Base-by-base conservation (phyloP, 2,888 invertebrate genomes). In the Ametastegia equiseti region DNA sequence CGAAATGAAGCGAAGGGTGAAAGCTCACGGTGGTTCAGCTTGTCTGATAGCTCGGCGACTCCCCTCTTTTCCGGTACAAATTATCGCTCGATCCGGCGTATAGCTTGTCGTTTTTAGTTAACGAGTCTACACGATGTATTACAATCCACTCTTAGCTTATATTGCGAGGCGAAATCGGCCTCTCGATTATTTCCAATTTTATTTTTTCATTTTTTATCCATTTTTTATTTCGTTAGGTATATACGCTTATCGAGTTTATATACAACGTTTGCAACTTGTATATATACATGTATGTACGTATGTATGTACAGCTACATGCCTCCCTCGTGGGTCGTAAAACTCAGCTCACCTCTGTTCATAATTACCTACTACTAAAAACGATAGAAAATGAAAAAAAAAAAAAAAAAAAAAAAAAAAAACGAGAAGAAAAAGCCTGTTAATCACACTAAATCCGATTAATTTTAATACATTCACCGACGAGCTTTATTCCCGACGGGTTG, bases 31-130 rank as follows among this genome's bases (percentile, higher is more conserved):
- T 30, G 60, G 30, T 60, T 60, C 30, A 30, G 60, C 60, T 60
- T 60, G 60, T 60, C 60, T 60, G 60, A 60, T 60, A 30, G 36
- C 65, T 39, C 4, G 36, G 65, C 36, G n/a, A 36, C 65, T 39
- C 65, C 36, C 36, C 65, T 67, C 65, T 67, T 67, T n/a, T 67
- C 65, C 65, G 36, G n/a, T 67, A 67, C 39, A 67, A 67, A 67
- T 67, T 36, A 67, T 33, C 39, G 36, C 39, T 39, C 39, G 39
- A 67, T 67, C 65, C 65, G 39, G 65, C n/a, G n/a, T n/a, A n/a
- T 67, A 39, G 39, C 65, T 67, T 67, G 39, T 39, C 65, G 65
- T 67, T 67, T 67, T 67, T 67, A 39, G 65, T 67, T 67, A 36
- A 67, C 65, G 65, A 67, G 65, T 67, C 39, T 39, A 67, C 36